phyloP scores from a whole-genome alignment of 2,888 invertebrate genomes.

The Dryobota labecula region DNA sequence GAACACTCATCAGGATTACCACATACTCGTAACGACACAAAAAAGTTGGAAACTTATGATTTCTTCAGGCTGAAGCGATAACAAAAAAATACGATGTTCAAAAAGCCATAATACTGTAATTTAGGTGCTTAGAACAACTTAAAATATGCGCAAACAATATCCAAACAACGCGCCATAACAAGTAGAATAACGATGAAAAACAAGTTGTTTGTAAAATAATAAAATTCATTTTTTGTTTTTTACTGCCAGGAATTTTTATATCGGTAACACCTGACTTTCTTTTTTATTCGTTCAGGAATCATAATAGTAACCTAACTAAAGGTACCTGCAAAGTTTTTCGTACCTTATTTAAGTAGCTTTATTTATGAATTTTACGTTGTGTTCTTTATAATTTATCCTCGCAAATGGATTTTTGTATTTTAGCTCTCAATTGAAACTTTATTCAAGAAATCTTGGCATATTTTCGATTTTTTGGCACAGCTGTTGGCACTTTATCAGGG shows the following conservation, averaged over 20 bases:
- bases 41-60: conserved; percentile 15
- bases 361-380: not conserved
- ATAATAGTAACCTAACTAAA: conserved; percentile 26
- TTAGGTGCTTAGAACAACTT: conserved; percentile 35
- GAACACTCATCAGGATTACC: not conserved
- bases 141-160: conserved; percentile 49
- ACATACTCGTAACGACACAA: not conserved
- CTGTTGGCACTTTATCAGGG: not conserved
- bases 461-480: not conserved
- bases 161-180: conserved; percentile 33
- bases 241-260: conserved; percentile 41
- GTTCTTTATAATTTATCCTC: conserved; percentile 1
- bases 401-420: not conserved
- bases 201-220: conserved; percentile 31
- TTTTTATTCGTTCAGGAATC: conserved; percentile 40
- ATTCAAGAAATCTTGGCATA: not conserved
- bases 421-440: not conserved
- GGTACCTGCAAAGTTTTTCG: conserved; percentile 16
- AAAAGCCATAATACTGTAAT: conserved; percentile 51
- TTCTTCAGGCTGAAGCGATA: conserved; percentile 19
- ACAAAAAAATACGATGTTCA: conserved; percentile 44
- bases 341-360: not conserved
- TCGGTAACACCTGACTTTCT: conserved; percentile 41
- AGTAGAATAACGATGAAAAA: conserved; percentile 32
- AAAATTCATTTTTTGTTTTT: conserved; percentile 46